Conservation (phyloP, 92 coral and sea anemone species). For the Siderastrea radians region DNA sequence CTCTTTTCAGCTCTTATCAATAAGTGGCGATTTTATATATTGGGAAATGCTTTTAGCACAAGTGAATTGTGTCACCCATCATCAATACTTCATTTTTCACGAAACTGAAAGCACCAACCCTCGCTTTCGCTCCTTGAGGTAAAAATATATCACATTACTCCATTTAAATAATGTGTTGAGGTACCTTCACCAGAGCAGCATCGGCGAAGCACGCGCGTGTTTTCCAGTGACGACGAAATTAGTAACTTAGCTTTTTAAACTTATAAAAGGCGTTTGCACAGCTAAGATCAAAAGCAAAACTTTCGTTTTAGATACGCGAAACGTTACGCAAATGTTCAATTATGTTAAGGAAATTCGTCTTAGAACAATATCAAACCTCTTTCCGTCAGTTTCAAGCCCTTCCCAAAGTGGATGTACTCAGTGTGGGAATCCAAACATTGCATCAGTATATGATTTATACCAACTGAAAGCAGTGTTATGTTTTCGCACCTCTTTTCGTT, state of each 20-base stretch:
- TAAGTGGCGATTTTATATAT: conserved; percentile 13
- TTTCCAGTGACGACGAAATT: neutral
- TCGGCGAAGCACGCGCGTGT: conserved; percentile 3
- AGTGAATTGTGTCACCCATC: neutral
- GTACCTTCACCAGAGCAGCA: neutral
- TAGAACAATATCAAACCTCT: conserved; percentile 13
- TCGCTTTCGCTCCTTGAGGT: neutral
- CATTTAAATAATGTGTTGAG: neutral
- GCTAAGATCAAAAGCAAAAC: neutral
- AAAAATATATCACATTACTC: conserved; percentile 21
- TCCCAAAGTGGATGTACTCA: neutral
- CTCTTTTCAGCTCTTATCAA: neutral
- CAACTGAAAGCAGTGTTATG: neutral
- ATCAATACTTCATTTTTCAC: neutral
- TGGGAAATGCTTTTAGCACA: neutral
- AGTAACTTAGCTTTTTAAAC: neutral
- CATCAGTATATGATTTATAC: neutral
- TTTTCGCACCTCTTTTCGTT: neutral
- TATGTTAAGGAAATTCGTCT: conserved; percentile 5
- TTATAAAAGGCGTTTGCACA: neutral
- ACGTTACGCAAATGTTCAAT: neutral
- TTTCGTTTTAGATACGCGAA: neutral
- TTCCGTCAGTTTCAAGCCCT: conserved; percentile 5
- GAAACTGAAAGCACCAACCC: neutral
- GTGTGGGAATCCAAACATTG: neutral